Base-by-base conservation (phyloP, 2,797 vertebrate genomes). In the Malacoraja senta region DNA sequence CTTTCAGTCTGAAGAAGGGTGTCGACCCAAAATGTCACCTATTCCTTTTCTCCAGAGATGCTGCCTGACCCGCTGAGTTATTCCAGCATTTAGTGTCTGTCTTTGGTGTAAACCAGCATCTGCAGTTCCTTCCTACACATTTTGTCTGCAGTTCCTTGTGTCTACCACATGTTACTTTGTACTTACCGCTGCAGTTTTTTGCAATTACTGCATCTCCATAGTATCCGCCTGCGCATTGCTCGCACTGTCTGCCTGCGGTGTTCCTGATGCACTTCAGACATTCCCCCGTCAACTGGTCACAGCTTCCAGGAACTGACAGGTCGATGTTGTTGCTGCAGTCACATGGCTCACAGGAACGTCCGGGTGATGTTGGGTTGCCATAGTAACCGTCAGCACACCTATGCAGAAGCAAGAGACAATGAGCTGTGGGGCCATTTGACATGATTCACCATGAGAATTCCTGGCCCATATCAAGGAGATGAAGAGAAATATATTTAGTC, bases 311-410 rank as follows among this genome's bases (percentile, higher is more conserved):
- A 94, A 98, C 97, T 0, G 93, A 93, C 3, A 96, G 93, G 90
- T 98, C 94, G 58, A 97, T 96, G 0, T 99, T 99, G 44, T 97
- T 96, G 0, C 95, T 97, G 94, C 98, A 99, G 93, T 98, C 95
- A 65, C 98, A 99, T 21, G 94, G 95, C 44, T 95, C 53, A 53
- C 99, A 99, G 0, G 94, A 94, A 1, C 96, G 96, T 3, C 98
- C 98, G 1, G 96, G 96, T 0, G 96, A 93, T 0, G 96, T 95
- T 8, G 98, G 98, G 96, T 98, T 97, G 86, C 99, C 98, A 65
- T 97, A 96, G 96, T 97, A 99, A 94, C 98, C 98, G 32, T 97
- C 96, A 93, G 97, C 97, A 94, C 99, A 99, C 96, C 99, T 99
- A 94, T 12, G 95, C 72, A 76, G 83, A 63, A 93, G 6, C 91